Base-by-base conservation (phyloP, 2,113 vertebrate species). In the Protobothrops flavoviridis region DNA sequence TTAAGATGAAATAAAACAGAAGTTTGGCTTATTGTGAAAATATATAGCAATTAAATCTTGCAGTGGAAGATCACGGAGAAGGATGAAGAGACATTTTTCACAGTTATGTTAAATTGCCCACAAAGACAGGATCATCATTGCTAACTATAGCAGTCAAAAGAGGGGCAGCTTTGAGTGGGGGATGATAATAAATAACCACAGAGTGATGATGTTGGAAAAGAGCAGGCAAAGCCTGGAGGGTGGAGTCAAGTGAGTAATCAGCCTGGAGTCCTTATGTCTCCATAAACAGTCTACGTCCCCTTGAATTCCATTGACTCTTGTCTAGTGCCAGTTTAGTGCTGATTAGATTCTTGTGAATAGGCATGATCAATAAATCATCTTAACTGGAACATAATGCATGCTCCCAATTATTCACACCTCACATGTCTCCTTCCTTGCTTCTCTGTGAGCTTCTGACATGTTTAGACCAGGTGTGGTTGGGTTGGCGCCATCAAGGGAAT, bases 1-100 rank as follows among this genome's bases (percentile, higher is more conserved):
- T 93, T 12, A 90, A 93, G 93, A 61, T 45, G 89, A 93, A 52
- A 92, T 55, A 59, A 12, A 53, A 56, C 86, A 59, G 91, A 55
- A n/a, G 85, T 92, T 85, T 57, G 92, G 39, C 91, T 87, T 50
- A 69, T 39, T 91, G 94, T 81, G 93, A 33, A 85, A 94, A 94
- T 85, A 91, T 24, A 29, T 93, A 94, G 92, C 59, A 69, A 91
- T 91, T 91, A 96, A 94, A 94, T 93, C 89, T 81, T 0, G 0
- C 9, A 1, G 17, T 23, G 87, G 9, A 56, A 53, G 88, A 90
- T 61, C 91, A 93, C 89, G 87, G 92, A 94, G 94, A 93, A 4
- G 2, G 21, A 1, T 33, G 91, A 57, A 88, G 81, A 21, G 45
- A 10, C 57, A 13, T 26, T 26, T 89, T 89, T 88, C 50, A 88